Conservation (phyloP, 2,888 invertebrate genomes). For the Xylocampa areola region DNA sequence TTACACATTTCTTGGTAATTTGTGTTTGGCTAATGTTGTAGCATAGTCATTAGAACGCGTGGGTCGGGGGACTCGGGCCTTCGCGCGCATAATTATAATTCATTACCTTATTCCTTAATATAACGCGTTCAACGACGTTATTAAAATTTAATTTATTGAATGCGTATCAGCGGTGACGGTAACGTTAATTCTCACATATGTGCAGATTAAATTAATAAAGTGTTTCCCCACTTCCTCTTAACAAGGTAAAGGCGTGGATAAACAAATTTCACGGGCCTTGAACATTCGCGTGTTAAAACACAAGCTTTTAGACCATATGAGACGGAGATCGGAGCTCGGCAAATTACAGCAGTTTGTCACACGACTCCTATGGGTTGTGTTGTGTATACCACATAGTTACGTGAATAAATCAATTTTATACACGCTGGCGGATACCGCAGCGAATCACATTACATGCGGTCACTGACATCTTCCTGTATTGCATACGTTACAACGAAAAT, state of each 20-base stretch:
- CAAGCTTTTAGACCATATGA: constrained; percentile 44
- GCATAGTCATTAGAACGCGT: constrained; percentile 81
- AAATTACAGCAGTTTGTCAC: constrained; percentile 54
- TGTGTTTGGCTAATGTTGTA: constrained; percentile 85
- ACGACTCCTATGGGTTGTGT: constrained; percentile 45
- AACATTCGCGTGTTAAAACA: constrained; percentile 19
- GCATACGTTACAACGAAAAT: constrained; percentile 71
- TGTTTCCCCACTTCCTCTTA: constrained; percentile 35
- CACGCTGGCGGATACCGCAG: constrained; percentile 79
- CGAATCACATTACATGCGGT: constrained; percentile 84
- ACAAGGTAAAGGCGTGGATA: constrained; percentile 34
- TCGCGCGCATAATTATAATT: constrained; percentile 83
- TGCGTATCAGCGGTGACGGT: constrained; percentile 32
- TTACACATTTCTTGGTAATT: constrained; percentile 85
- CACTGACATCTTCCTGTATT: constrained; percentile 83
- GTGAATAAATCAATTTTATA: constrained; percentile 82
- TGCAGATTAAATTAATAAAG: constrained; percentile 50
- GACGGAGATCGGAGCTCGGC: constrained; percentile 37
- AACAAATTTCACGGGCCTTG: constrained; percentile 35
- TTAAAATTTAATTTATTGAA: constrained; percentile 62
- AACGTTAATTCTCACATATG: constrained; percentile 39
- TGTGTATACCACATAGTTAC: constrained; percentile 63
- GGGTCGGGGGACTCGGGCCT: constrained; percentile 72
- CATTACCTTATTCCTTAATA: constrained; percentile 77
- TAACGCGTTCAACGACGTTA: constrained; percentile 68